Conservation (phyloP, 2,113 vertebrate species). For the Calypte anna region DNA sequence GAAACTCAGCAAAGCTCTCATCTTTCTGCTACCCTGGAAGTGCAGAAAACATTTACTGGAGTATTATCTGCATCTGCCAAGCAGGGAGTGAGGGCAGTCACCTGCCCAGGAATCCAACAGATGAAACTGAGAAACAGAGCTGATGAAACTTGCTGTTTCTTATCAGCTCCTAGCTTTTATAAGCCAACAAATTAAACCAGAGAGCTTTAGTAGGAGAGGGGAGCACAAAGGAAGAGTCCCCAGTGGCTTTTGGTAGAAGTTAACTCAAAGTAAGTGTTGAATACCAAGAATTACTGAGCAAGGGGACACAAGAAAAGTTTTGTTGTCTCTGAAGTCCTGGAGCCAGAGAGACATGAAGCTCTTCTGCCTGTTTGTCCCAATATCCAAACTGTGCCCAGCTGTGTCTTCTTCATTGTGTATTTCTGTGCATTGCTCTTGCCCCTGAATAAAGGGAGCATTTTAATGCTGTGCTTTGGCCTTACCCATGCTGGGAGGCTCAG, state of each 20-base stretch:
- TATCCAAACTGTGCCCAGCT: background rate
- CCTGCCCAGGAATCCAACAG: background rate
- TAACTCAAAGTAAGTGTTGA: background rate
- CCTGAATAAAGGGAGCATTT: background rate
- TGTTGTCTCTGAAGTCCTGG: background rate
- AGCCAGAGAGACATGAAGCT: background rate
- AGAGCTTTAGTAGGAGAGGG: background rate
- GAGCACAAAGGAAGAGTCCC: background rate
- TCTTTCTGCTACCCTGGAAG: background rate
- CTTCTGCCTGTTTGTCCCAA: background rate
- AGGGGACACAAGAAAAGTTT: background rate
- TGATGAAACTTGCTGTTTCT: background rate
- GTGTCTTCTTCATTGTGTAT: background rate
- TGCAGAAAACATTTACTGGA: background rate
- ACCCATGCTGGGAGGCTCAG: background rate
- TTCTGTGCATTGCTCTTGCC: background rate
- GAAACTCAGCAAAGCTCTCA: background rate
- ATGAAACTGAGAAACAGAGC: background rate
- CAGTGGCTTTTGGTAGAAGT: background rate
- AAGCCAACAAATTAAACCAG: conserved; percentile 1
- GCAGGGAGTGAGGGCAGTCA: background rate
- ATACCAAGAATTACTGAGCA: background rate
- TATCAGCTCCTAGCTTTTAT: background rate
- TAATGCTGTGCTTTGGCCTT: background rate
- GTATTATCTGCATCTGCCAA: conserved; percentile 28